phyloP scores from a whole-genome alignment of 2,797 vertebrate species.

The Delichon dasypus region DNA sequence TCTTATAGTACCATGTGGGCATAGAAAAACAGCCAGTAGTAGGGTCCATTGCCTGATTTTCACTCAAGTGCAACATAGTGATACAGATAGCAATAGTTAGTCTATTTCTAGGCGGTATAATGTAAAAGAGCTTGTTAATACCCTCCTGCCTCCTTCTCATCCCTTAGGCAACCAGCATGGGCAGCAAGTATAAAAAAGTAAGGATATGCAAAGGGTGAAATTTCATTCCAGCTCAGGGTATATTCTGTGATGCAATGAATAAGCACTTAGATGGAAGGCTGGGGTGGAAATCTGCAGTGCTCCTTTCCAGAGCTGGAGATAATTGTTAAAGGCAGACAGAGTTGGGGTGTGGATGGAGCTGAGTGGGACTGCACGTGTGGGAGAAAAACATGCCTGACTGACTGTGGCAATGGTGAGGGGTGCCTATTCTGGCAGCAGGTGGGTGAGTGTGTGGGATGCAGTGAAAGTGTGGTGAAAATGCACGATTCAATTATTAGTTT shows the following conservation, averaged over 20 bases:
- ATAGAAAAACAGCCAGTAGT: neutral
- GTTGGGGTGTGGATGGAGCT: neutral
- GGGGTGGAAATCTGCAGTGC: neutral
- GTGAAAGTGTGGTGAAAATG: neutral
- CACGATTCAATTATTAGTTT: constrained; percentile 30
- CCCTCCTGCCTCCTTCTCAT: neutral
- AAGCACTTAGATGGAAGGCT: constrained; percentile 1
- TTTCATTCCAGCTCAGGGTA: constrained; percentile 12
- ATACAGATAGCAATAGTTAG: neutral
- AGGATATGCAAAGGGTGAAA: neutral
- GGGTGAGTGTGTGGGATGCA: neutral
- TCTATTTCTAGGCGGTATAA: neutral
- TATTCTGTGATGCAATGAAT: neutral
- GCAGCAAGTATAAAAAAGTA: constrained; percentile 29
- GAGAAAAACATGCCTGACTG: constrained; percentile 37
- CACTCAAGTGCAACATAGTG: neutral
- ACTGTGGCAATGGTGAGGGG: neutral
- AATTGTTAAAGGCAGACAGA: constrained; percentile 28
- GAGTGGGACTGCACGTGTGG: neutral
- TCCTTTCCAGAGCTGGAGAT: constrained; percentile 16
- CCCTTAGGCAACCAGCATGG: constrained; percentile 16
- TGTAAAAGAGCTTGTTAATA: constrained; percentile 27
- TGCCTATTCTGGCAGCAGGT: constrained; percentile 34
- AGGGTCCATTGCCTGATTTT: neutral
- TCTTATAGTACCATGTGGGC: neutral